Evolutionary conservation across 2,888 invertebrate genomes (phyloP), one percentile per base, ranked within the genome.

Genomic region (Cinara cedri): DNA sequence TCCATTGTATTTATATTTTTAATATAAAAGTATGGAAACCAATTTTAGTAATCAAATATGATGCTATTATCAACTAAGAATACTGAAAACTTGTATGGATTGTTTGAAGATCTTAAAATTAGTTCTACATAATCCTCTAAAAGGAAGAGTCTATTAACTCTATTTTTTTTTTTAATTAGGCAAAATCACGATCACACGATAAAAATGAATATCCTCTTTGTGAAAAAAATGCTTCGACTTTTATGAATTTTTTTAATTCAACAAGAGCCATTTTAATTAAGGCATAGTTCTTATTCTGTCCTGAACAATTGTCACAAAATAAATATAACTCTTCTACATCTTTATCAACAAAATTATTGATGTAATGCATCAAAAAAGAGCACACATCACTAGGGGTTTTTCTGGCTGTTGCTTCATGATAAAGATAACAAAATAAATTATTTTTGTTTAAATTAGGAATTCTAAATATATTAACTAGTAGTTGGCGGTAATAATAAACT

Each of bases 301-400:
- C 83, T 19, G 81, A 82, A 81, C 84, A 84, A 51, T 83, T 84
- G 81, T 84, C 83, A 68, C 82, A 81, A 81, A 83, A 84, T 21
- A 84, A 49, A 65, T 83, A 81, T 63, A 83, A 70, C 16, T 63
- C 63, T 14, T 55, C 44, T 14, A 49, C 51, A 46, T 74, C 81
- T 54, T 46, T 19, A 70, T 34, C 63, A 51, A 62, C 83, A 72
- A 16, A 80, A 74, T 14, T 65, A 44, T 44, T 55, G 46, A 24
- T 81, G 44, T 44, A 51, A 24, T 57, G 80, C 26, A 70, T 24
- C 11, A 82, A 44, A 81, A 82, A 82, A 46, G 81, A 81, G 55
- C 81, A 82, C 16, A 81, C 80, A 75, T 82, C 81, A 80, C 81
- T 63, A 51, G 82, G 82, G 21, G 82, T 81, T 66, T 82, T 82